These are phyloP conservation scores for Uropsilus gracilis DNA, from an alignment of 2,113 vertebrate species.

Conservation along the genomic window DNA sequence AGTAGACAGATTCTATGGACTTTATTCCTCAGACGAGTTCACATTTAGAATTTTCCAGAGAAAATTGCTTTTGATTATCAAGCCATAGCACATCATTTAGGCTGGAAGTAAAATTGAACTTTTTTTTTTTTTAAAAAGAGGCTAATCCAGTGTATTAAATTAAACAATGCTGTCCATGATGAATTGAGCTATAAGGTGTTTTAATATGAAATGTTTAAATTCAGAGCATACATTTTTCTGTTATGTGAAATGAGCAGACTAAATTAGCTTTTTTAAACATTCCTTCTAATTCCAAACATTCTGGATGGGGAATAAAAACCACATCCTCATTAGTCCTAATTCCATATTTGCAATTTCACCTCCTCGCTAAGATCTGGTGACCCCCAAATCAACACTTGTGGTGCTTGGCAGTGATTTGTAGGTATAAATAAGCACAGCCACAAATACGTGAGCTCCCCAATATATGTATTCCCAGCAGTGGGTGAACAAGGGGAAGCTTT, in stretches of 20 bases:
- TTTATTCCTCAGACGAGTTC: constrained; percentile 40
- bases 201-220: not conserved
- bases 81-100: not conserved
- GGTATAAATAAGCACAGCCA: not conserved
- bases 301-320: not conserved
- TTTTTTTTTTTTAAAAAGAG: not conserved
- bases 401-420: not conserved
- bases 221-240: not conserved
- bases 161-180: not conserved
- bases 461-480: not conserved
- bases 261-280: not conserved
- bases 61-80: constrained; percentile 57
- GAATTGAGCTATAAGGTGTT: not conserved
- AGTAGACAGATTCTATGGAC: constrained; percentile 69
- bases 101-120: constrained; percentile 26
- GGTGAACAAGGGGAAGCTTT: not conserved
- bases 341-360: not conserved
- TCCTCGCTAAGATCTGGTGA: not conserved
- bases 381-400: not conserved
- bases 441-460: fast-evolving
- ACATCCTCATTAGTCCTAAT: not conserved
- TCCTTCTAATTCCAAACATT: not conserved
- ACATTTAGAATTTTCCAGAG: constrained; percentile 31
- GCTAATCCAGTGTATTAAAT: not conserved
- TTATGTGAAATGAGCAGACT: not conserved